phyloP scores from a whole-genome alignment of 2,888 invertebrate species.

The Invenusta paracnida region DNA sequence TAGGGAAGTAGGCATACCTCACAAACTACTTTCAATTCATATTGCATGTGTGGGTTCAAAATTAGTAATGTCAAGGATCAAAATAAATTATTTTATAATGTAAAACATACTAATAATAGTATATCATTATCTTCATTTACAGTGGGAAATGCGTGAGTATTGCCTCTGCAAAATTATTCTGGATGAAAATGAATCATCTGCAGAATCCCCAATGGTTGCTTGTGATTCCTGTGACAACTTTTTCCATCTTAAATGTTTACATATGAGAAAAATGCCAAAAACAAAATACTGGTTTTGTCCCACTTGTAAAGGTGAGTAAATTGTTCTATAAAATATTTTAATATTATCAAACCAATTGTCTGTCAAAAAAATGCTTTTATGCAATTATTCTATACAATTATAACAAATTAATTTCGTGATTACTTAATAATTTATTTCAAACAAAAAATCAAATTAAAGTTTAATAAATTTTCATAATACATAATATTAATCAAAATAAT shows the following conservation, averaged over 20 bases:
- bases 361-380: background rate
- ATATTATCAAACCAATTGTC: background rate
- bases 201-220: background rate
- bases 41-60: background rate
- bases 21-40: background rate
- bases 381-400: background rate
- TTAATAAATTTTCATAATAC: no score
- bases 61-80: background rate
- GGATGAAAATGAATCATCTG: background rate
- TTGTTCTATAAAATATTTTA: background rate
- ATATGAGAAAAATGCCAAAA: background rate
- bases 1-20: no score
- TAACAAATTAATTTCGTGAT: background rate
- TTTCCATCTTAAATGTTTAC: background rate
- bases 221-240: background rate
- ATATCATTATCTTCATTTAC: background rate
- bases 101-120: background rate
- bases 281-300: background rate
- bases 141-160: background rate
- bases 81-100: background rate
- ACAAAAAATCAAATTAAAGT: background rate
- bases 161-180: background rate
- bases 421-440: background rate
- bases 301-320: background rate
- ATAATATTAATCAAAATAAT: background rate